These are phyloP conservation scores for Pachyramphus minor DNA, from an alignment of 2,113 vertebrate species.

Conservation along the genomic window DNA sequence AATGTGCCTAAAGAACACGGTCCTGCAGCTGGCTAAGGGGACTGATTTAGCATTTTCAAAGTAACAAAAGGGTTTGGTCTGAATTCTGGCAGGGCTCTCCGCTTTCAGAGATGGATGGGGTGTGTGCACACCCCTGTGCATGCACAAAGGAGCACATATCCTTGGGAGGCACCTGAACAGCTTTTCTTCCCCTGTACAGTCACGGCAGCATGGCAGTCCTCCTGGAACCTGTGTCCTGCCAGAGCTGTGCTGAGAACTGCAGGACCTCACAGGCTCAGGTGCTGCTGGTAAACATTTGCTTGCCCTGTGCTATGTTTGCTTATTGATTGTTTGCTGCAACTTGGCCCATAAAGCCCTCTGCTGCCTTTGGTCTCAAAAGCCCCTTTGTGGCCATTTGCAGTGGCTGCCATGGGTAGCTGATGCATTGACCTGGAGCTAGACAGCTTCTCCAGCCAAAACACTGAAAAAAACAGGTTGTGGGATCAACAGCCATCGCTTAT, in stretches of 20 bases:
- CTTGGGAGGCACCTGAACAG: not conserved
- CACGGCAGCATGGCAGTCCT: not conserved
- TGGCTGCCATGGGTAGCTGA: not conserved
- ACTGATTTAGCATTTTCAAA: not conserved
- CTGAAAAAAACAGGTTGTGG: not conserved
- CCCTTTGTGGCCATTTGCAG: not conserved
- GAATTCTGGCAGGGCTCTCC: not conserved
- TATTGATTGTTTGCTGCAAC: not conserved
- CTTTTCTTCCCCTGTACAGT: not conserved
- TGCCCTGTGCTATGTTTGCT: not conserved
- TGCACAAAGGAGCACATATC: not conserved
- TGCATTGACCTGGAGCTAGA: not conserved
- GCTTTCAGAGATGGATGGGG: not conserved
- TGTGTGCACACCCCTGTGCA: fast-evolving
- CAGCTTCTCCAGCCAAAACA: not conserved
- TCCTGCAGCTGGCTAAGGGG: not conserved
- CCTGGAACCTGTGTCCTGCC: fast-evolving
- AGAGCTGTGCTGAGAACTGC: not conserved
- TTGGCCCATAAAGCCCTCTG: not conserved
- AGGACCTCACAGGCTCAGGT: not conserved
- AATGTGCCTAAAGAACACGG: not conserved
- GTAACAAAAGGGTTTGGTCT: not conserved
- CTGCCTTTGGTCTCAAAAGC: not conserved
- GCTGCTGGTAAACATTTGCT: not conserved
- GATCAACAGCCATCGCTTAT: not conserved